These are phyloP conservation scores for Dolichopus griseipennis DNA, from an alignment of 2,888 invertebrate genomes.

Conservation along the genomic window DNA sequence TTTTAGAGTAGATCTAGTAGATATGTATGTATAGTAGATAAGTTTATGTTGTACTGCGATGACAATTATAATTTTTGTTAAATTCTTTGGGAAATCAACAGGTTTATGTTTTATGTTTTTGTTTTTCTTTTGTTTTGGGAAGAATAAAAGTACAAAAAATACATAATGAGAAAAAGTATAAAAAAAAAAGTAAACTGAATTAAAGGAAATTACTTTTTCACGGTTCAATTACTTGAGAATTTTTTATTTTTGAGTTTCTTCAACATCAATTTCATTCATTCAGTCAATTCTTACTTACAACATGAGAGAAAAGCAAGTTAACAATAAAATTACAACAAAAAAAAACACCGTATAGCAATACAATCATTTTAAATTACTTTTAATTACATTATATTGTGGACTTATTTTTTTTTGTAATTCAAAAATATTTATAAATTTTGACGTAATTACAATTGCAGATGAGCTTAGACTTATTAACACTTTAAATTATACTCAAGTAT, in stretches of 20 bases:
- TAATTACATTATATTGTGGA: not conserved
- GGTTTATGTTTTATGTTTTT: not conserved
- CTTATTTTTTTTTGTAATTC: too few relatives aligned
- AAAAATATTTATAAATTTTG: too few relatives aligned
- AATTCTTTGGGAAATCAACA: constrained; percentile 3
- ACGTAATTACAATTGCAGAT: too few relatives aligned
- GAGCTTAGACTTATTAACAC: too few relatives aligned
- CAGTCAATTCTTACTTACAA: not conserved
- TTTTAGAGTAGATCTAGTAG: too few relatives aligned
- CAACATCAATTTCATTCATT: not conserved
- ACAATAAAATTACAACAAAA: not conserved
- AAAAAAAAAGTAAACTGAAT: constrained; percentile 1
- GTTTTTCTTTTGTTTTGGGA: not conserved
- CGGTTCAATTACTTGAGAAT: constrained; percentile 4
- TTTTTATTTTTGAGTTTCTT: not conserved
- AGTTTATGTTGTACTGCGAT: not conserved
- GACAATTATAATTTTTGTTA: not conserved
- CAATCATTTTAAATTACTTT: constrained; percentile 1
- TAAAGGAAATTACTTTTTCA: constrained; percentile 1
- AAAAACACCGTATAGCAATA: not conserved
- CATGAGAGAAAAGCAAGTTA: not conserved
- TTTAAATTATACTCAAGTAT: too few relatives aligned
- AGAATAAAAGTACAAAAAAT: not conserved
- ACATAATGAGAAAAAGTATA: too few relatives aligned
- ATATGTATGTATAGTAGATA: too few relatives aligned